phyloP scores from a whole-genome alignment of 1,140 invertebrate genomes.

The Acromyrmex heyeri region DNA sequence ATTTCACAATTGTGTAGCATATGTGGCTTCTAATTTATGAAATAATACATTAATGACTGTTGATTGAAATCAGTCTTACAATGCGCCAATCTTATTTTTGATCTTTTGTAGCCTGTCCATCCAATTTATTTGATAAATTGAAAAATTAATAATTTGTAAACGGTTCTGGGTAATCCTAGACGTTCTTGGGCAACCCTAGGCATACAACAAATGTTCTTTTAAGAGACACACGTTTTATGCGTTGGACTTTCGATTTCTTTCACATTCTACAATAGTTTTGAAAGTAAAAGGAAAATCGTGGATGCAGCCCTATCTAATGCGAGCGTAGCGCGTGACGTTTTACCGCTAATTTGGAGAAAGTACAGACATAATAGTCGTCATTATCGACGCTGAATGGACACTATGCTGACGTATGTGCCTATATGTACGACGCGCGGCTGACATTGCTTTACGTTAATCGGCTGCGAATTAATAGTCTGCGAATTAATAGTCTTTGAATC shows the following conservation, averaged over 20 bases:
- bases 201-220: not conserved
- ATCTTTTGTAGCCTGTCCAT: not conserved
- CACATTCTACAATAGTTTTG: constrained; percentile 78
- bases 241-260: constrained; percentile 60
- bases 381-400: constrained; percentile 71
- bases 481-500: not conserved
- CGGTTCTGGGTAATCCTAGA: not conserved
- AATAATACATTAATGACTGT: not conserved
- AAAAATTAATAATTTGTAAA: not conserved
- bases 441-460: not conserved
- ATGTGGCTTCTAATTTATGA: not conserved
- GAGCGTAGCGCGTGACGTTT: constrained; percentile 68
- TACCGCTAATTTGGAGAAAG: constrained; percentile 83
- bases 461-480: not conserved
- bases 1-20: not conserved
- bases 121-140: not conserved
- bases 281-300: constrained; percentile 80
- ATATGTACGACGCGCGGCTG: constrained; percentile 38
- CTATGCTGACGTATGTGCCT: constrained; percentile 40
- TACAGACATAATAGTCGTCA: constrained; percentile 71
- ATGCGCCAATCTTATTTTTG: not conserved
- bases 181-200: not conserved
- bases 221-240: constrained; percentile 10
- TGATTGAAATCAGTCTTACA: not conserved
- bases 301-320: constrained; percentile 79